Percentiles rank a stretch among this genome's conserved stretches.
phyloP scores from a whole-genome alignment of 1,140 invertebrate species.

The Micrasema minimum region DNA sequence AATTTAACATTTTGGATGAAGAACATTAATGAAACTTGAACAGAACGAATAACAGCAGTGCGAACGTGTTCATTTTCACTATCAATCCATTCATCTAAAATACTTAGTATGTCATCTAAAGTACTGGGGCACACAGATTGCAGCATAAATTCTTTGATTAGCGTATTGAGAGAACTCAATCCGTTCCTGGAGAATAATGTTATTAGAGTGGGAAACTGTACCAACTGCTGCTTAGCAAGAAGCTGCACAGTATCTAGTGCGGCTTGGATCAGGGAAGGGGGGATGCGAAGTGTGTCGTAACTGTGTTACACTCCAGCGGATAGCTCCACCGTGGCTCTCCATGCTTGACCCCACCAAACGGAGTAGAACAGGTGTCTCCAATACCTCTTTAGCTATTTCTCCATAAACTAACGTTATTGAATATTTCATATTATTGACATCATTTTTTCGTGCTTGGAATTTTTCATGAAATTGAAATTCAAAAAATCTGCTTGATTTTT shows the following conservation, averaged over 20 bases:
- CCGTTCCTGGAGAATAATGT: slow-evolving; percentile 65
- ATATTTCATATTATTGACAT: slow-evolving; percentile 68
- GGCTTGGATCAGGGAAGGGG: slow-evolving; percentile 60
- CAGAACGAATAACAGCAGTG: slow-evolving; percentile 70
- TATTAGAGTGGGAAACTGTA: slow-evolving; percentile 58
- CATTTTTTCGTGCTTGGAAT: slow-evolving; percentile 69
- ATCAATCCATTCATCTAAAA: slow-evolving; percentile 77
- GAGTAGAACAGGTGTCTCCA: slow-evolving; percentile 66
- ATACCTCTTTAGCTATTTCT: slow-evolving; percentile 68
- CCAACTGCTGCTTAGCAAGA: slow-evolving; percentile 61
- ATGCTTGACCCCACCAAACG: slow-evolving; percentile 54
- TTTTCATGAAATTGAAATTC: slow-evolving; percentile 72
- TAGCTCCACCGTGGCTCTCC: slow-evolving; percentile 27
- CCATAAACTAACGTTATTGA: slow-evolving; percentile 70
- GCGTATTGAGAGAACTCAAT: slow-evolving; percentile 68
- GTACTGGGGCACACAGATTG: slow-evolving; percentile 76
- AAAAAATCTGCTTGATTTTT: slow-evolving; percentile 70
- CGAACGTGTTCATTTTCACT: slow-evolving; percentile 78
- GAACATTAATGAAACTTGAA: slow-evolving; percentile 72
- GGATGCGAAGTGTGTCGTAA: slow-evolving; percentile 54
- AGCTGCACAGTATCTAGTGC: slow-evolving; percentile 61
- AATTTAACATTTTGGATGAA: slow-evolving; percentile 76
- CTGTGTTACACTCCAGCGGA: slow-evolving; percentile 41
- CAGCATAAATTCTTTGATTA: slow-evolving; percentile 76
- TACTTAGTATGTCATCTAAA: slow-evolving; percentile 77